Evolutionary conservation across 2,888 invertebrate genomes (phyloP), one percentile per base, ranked within the genome.

Genomic region (Esperia sulphurella): DNA sequence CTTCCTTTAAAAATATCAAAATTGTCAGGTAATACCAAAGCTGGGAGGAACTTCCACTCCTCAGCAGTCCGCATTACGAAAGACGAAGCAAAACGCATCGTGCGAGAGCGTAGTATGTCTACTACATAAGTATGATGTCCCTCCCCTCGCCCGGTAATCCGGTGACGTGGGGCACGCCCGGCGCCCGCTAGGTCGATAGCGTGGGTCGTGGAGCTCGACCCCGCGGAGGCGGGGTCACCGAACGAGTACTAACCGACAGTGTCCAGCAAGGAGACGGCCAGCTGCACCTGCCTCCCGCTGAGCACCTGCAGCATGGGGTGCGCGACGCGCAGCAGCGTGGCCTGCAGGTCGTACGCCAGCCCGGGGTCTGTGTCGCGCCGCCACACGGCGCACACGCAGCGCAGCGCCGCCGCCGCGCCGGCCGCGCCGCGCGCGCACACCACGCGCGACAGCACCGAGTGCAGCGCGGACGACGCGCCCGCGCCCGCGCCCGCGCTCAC

Each of bases 221-320:
- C n/a, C n/a, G n/a, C n/a, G n/a, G n/a, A n/a, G n/a, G n/a, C n/a
- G n/a, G n/a, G n/a, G n/a, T n/a, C n/a, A n/a, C n/a, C n/a, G n/a
- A n/a, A n/a, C n/a, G n/a, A n/a, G n/a, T 21, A 68, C 78, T 59
- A 3, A 88, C 87, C 86, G 53, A 88, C 79, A 13, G 83, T 95
- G 93, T 46, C 95, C 93, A 91, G 95, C 93, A 65, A 96, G 79
- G 52, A 95, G 94, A 53, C 92, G 92, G 68, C 93, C 90, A 63
- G 92, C 86, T 43, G 91, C 90, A 62, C 92, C 88, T 50, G 95
- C 80, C 4, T 92, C 91, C 35, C 93, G 94, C 53, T 91, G 89
- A 45, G 93, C 92, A 70, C 93, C 91, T 43, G 95, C 92, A 71
- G 59, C 53, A 96, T 79, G 59, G 93, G 92, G 68, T 94, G 91